Conservation (phyloP, 2,888 invertebrate species). For the Fissipunctia ypsillon region DNA sequence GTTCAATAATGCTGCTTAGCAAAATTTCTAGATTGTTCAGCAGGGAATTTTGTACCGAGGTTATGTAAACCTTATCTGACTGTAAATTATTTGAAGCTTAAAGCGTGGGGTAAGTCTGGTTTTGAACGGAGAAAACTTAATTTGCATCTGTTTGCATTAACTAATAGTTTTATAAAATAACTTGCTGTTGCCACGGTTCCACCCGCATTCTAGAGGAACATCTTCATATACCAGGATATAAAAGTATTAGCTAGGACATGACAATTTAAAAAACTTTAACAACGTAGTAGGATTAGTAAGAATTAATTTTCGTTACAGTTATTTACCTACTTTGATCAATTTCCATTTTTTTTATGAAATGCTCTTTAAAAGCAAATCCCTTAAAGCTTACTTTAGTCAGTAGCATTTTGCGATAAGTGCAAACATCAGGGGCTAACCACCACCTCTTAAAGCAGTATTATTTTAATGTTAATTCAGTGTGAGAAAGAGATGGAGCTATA, state of each 20-base stretch:
- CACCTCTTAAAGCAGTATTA: too few species aligned
- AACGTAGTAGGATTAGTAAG: background rate
- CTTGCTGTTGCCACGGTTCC: background rate
- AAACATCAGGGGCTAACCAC: too few species aligned
- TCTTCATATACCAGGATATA: background rate
- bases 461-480: too few species aligned
- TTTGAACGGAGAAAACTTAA: background rate
- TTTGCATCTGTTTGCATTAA: background rate
- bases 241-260: background rate
- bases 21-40: constrained; percentile 19
- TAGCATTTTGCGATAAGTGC: background rate
- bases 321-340: background rate
- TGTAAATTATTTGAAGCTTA: background rate
- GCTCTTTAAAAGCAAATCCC: background rate
- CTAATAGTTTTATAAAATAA: background rate
- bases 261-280: background rate
- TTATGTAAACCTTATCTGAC: background rate
- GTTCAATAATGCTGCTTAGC: constrained; percentile 23
- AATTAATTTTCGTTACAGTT: background rate
- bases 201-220: background rate
- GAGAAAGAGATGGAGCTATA: too few species aligned
- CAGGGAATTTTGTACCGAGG: background rate
- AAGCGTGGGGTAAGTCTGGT: background rate
- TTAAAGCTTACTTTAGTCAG: background rate
- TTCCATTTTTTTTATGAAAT: background rate